Evolutionary conservation across 2,888 invertebrate genomes (phyloP), one percentile per base, ranked within the genome.

Genomic region (Ligdia adustata): DNA sequence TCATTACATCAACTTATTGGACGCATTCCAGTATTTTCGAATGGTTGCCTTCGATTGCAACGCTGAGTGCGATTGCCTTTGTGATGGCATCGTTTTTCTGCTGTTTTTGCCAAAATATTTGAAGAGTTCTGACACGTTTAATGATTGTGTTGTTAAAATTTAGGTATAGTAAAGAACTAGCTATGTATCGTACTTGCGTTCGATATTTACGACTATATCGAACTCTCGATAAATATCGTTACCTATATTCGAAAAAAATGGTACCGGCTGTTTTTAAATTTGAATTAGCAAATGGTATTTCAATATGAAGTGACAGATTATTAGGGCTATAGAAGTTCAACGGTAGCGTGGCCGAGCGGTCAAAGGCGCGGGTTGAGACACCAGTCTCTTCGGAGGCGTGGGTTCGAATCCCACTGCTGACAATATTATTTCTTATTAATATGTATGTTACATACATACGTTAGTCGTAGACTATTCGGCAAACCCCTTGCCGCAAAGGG

Each of bases 351-450:
- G 95, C 94, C 94, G 94, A 95, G 95, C 94, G 95, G 94, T 94
- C 94, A 94, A 94, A 94, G 94, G 94, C 94, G 94, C 94, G 94
- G 94, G 95, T 95, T 95, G 94, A 95, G 95, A 95, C 95, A 95
- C 95, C 95, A 95, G 95, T 95, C 95, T 94, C 94, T 91, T 94
- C 94, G 94, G 93, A 93, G 94, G 94, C 94, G 94, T 94, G 94
- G 94, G 94, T 95, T 95, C 94, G 94, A 95, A 94, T 94, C 94
- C 94, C 94, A 94, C 94, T 93, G 94, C 94, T 94, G 94, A 93
- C 94, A 94, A 52, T 0, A 42, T 37, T 48, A 64, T 76, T 76
- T 75, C 49, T 16, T 9, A 9, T 2, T 29, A 3, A 31, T 9
- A 16, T 5, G 5, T 4, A 16, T 16, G 3, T 49, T 46, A 52